Base-by-base conservation (phyloP, 2,113 vertebrate genomes). In the Stegostoma tigrinum region DNA sequence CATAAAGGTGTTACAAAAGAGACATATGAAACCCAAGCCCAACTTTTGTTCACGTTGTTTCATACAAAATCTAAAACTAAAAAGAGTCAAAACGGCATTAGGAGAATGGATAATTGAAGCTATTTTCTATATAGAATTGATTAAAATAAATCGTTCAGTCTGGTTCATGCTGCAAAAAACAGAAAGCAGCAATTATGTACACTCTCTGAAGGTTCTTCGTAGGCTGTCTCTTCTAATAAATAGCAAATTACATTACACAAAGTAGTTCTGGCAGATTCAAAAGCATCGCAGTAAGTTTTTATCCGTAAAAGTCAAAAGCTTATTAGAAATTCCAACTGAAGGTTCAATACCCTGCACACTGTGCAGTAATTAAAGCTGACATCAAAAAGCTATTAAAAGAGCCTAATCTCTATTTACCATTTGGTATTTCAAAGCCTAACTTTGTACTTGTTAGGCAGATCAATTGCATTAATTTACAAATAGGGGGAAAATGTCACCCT, bases 241-340 rank as follows among this genome's bases (percentile, higher is more conserved):
- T 72, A 95, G 70, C 66, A 72, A 95, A 72, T 72, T 45, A 70
- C 68, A 34, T 95, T 95, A 72, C 34, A 95, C 94, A 95, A 95
- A 95, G 94, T 95, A 95, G 52, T 72, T 95, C 67, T 95, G 94
- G 67, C 94, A 95, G 66, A 72, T 97, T 97, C 97, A 98, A 97
- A 98, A 97, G 97, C 97, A 98, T 97, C 97, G 97, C 94, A 97
- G 98, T 98, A 98, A 98, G 98, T 98, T 98, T 98, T 98, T 98
- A 98, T 98, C 98, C 98, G 98, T 98, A 98, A 98, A 97, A 98
- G 98, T 99, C 98, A 98, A 99, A 99, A 99, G 98, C 96, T 97
- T 98, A 98, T 99, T 99, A 99, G 98, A 98, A 98, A 99, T 99
- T 99, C 98, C 98, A 99, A 98, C 98, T 98, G 98, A 98, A 98